A percentile compares a stretch with the other conserved stretches of the same genome.
These are phyloP conservation scores for Abscondita cerata DNA, from an alignment of 2,888 invertebrate species.

Conservation along the genomic window DNA sequence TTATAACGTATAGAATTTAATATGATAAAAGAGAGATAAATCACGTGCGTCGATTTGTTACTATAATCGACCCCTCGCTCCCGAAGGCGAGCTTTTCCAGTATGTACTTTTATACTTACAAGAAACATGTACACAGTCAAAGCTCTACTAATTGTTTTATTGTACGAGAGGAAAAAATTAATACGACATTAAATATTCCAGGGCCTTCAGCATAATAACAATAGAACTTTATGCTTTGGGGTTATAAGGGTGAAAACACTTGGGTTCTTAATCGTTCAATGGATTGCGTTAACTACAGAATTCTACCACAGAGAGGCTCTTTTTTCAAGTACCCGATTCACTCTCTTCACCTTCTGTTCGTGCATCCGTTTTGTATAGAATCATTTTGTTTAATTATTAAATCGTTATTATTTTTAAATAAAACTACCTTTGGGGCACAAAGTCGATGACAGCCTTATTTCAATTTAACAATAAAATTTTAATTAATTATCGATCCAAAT, in stretches of 20 bases:
- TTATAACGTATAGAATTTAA: conserved; percentile 8
- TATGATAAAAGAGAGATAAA: neutral
- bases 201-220: no score
- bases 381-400: conserved; percentile 20
- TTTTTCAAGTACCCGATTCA: conserved; percentile 42
- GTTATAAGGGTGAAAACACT: conserved; percentile 42
- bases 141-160: no score
- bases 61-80: no score
- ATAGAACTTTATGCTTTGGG: conserved; percentile 39
- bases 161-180: no score
- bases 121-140: no score
- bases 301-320: conserved; percentile 41
- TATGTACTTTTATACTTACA: no score
- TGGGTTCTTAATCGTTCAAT: conserved; percentile 44
- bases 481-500: no score
- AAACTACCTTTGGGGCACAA: neutral
- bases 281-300: conserved; percentile 46
- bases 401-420: conserved; percentile 11
- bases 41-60: no score
- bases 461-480: no score
- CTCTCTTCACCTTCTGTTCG: conserved; percentile 19
- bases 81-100: no score
- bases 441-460: no score
- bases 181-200: no score
- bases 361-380: conserved; percentile 6